Evolutionary conservation across 2,888 invertebrate genomes (phyloP), one percentile per base, ranked within the genome.

Genomic region (Notodonta ziczac): DNA sequence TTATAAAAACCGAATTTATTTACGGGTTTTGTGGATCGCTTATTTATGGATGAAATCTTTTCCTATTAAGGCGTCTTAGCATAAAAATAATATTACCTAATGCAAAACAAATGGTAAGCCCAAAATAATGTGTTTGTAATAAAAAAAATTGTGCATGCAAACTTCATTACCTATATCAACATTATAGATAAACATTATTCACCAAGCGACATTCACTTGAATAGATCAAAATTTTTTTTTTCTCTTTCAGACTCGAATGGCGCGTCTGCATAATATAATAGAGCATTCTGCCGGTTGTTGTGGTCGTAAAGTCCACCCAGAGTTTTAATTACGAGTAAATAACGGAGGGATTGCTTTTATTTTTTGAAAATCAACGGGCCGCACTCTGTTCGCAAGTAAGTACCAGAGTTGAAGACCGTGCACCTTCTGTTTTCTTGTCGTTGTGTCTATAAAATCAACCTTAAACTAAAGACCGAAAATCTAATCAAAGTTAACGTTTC

Each of bases 291-390:
- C 63, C 65, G 63, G 69, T 66, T 67, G 66, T 62, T 62, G 66
- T 63, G 66, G 74, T 71, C 73, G 69, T 82, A 81, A 83, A 81
- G 72, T 73, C 77, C 78, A 71, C 71, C 78, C 79, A 75, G 69
- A 69, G 72, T 77, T 83, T 84, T 85, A 85, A 87, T 85, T 86
- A 81, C 81, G 60, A 65, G 74, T 75, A 80, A 84, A 84, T 74
- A 78, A 76, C 64, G 58, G 32, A 73, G 71, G 76, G 70, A 60
- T 62, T 71, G 68, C 73, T 73, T 73, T 75, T 67, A 62, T 70
- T 73, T 70, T 73, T 64, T 35, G 8, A 70, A 69, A 76, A 76
- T 72, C 65, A 67, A 67, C 57, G 60, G 60, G 60, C 53, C 58
- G 59, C 56, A 55, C 24, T 32, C 52, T 53, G 14, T 13, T 50